Percentiles rank a stretch among this genome's conserved stretches.
Conservation (phyloP, 2,888 invertebrate genomes). For the Rhagonycha fulva region DNA sequence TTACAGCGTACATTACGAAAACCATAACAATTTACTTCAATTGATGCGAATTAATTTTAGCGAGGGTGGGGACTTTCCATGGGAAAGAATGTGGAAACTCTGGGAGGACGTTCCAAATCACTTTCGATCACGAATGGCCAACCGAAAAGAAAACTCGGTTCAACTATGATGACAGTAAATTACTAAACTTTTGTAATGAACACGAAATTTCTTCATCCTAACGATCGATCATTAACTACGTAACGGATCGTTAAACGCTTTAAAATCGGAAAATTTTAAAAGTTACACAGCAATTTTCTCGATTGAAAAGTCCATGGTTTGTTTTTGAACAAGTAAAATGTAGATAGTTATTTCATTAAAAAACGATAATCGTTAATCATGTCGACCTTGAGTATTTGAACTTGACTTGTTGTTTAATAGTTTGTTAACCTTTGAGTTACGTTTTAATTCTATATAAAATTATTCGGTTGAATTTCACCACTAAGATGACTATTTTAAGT, state of each 20-base stretch:
- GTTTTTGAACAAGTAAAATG: background rate
- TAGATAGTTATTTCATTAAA: conserved; percentile 1
- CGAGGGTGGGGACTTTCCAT: background rate
- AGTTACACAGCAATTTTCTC: background rate
- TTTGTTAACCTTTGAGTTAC: conserved; percentile 8
- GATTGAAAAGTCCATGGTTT: background rate
- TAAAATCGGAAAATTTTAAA: background rate
- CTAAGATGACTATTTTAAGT: background rate
- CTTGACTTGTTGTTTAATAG: conserved; percentile 8
- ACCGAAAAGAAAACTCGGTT: background rate
- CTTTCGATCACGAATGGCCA: background rate
- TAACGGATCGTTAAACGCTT: background rate
- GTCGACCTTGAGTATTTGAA: conserved; percentile 8
- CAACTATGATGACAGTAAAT: background rate
- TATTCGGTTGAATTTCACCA: background rate
- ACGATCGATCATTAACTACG: background rate
- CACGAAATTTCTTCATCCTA: background rate
- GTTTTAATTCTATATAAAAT: conserved; percentile 1
- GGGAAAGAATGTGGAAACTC: background rate
- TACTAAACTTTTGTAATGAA: background rate
- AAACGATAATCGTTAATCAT: conserved; percentile 7
- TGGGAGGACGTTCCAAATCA: background rate
- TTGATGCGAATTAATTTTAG: background rate
- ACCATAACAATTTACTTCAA: background rate
- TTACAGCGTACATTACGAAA: background rate